phyloP scores from a whole-genome alignment of 2,888 invertebrate genomes.

The Andrena praecox region DNA sequence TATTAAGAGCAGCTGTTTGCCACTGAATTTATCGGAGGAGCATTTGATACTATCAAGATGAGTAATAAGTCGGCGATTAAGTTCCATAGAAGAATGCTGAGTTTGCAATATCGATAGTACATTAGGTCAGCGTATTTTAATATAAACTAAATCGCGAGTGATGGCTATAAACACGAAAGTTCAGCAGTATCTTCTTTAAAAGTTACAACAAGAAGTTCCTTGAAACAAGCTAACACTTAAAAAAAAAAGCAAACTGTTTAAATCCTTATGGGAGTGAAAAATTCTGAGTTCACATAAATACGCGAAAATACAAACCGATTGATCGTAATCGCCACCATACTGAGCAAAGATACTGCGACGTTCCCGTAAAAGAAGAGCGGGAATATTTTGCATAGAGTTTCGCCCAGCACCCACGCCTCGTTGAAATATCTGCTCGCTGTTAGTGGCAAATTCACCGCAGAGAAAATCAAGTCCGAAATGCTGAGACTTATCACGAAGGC shows the following conservation, averaged over 20 bases:
- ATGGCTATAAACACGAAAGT: background rate
- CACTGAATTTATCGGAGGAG: slow-evolving; percentile 23
- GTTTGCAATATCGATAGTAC: slow-evolving; percentile 13
- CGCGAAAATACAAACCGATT: slow-evolving; percentile 88
- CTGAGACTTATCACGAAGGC: slow-evolving; percentile 95
- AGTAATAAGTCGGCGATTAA: slow-evolving; percentile 23
- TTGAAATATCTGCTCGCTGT: slow-evolving; percentile 93
- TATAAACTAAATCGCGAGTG: slow-evolving; percentile 8
- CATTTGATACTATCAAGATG: slow-evolving; percentile 39
- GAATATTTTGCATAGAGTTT: slow-evolving; percentile 92
- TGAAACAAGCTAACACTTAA: background rate
- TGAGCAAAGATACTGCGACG: slow-evolving; percentile 93
- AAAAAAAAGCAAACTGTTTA: background rate
- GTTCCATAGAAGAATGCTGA: slow-evolving; percentile 37
- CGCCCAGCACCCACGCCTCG: slow-evolving; percentile 93
- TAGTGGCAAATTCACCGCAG: slow-evolving; percentile 93
- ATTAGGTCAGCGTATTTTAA: slow-evolving; percentile 29
- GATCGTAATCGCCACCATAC: slow-evolving; percentile 95
- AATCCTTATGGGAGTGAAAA: background rate
- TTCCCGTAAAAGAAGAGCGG: slow-evolving; percentile 96
- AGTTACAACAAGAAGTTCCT: background rate
- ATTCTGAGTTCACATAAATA: background rate
- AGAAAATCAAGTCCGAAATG: slow-evolving; percentile 94
- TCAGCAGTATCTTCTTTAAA: background rate
- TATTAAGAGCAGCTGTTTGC: slow-evolving; percentile 33